A percentile compares a stretch with the other conserved stretches of the same genome.
phyloP scores from a whole-genome alignment of 2,797 vertebrate genomes.

The Diplodus puntazzo region DNA sequence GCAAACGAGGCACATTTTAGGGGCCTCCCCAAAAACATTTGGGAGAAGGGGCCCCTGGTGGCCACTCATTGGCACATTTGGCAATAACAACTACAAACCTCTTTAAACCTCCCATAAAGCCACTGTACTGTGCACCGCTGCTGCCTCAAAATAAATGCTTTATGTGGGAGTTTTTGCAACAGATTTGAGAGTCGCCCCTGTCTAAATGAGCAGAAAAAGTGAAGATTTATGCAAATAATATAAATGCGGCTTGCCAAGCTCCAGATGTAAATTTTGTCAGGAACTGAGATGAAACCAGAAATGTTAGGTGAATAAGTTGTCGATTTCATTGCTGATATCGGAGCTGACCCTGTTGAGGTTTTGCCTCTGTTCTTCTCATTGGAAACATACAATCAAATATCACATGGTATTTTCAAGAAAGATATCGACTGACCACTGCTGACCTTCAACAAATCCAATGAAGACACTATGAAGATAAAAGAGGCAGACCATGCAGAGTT shows the following conservation, averaged over 20 bases:
- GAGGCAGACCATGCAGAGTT: conserved; percentile 9
- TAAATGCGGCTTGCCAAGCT: conserved; percentile 5
- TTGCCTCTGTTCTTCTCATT: conserved; percentile 11
- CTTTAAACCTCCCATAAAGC: no score
- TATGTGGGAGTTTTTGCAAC: no score
- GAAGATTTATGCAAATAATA: conserved; percentile 4
- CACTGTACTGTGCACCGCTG: no score
- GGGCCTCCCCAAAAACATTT: no score
- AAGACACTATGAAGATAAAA: conserved; percentile 40
- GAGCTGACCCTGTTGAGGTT: conserved; percentile 39
- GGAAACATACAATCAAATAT: conserved; percentile 33
- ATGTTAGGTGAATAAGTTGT: conserved; percentile 48
- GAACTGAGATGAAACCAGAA: conserved; percentile 29
- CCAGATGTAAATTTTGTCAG: conserved; percentile 8
- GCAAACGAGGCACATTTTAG: no score
- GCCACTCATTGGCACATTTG: background rate
- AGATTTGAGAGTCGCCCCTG: no score
- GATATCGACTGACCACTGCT: conserved; percentile 40
- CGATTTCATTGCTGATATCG: conserved; percentile 33
- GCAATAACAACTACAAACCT: no score
- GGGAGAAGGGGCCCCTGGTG: no score
- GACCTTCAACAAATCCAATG: conserved; percentile 57
- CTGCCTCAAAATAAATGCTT: no score
- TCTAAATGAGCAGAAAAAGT: background rate
- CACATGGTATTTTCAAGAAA: conserved; percentile 35